Evolutionary conservation across 2,797 vertebrate species (phyloP).

Genomic region (Schizopygopsis pylzovi): DNA sequence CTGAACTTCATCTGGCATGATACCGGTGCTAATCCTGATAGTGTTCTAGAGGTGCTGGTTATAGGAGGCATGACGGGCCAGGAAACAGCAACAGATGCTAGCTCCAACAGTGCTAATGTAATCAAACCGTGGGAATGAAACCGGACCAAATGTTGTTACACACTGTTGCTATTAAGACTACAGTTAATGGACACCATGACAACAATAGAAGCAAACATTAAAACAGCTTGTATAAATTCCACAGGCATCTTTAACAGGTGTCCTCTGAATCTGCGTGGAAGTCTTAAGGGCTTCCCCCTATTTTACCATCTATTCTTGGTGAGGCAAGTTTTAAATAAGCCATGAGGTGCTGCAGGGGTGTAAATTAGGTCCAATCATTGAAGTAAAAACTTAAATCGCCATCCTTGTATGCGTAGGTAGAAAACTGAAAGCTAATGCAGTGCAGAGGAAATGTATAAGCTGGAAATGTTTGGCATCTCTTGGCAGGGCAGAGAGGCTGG

Average conservation of each 20-base stretch:
- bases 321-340: background rate
- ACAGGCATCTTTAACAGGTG: background rate
- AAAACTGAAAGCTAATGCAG: slow-evolving; percentile 5
- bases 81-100: slow-evolving; percentile 22
- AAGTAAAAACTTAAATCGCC: background rate
- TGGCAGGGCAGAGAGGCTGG: slow-evolving; percentile 28
- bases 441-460: background rate
- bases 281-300: slow-evolving; percentile 13
- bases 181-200: background rate
- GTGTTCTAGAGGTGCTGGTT: background rate
- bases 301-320: background rate
- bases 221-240: background rate
- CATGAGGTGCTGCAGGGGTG: background rate
- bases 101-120: slow-evolving; percentile 24
- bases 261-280: background rate
- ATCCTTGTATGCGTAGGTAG: background rate
- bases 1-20: slow-evolving; percentile 49
- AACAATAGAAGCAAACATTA: slow-evolving; percentile 21
- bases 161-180: slow-evolving; percentile 22
- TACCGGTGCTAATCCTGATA: slow-evolving; percentile 47
- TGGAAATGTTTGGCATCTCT: slow-evolving; percentile 21
- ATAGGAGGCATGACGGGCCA: slow-evolving; percentile 7
- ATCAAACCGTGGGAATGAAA: slow-evolving; percentile 35
- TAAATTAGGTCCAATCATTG: slow-evolving; percentile 23
- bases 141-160: slow-evolving; percentile 31